Conservation (phyloP, 2,113 vertebrate genomes). For the Menura novaehollandiae region DNA sequence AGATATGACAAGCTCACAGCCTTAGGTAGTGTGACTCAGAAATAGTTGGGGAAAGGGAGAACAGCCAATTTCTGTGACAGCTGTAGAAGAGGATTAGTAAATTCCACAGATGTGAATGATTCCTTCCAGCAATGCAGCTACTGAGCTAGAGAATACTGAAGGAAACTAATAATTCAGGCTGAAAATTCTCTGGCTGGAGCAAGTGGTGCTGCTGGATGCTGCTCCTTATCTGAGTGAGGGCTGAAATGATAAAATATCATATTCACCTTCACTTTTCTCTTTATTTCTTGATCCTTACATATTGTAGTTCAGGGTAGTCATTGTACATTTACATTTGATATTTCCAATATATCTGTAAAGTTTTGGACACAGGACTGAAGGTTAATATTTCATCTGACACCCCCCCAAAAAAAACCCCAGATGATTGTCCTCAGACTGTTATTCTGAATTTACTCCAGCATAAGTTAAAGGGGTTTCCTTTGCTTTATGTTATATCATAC, state of each 20-base stretch:
- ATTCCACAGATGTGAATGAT: constrained; percentile 14
- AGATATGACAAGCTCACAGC: constrained; percentile 11
- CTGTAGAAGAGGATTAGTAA: constrained; percentile 13
- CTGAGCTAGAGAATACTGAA: background rate
- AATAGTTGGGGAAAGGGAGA: background rate
- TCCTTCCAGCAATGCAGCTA: background rate
- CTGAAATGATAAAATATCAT: background rate
- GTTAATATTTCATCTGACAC: background rate
- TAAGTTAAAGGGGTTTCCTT: background rate
- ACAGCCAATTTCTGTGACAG: constrained; percentile 9
- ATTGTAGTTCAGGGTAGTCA: background rate
- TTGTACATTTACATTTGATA: background rate
- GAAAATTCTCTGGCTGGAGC: background rate
- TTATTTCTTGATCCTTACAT: background rate
- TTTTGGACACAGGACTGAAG: background rate
- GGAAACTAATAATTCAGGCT: background rate
- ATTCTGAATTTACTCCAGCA: background rate
- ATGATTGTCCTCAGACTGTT: background rate
- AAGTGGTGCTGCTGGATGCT: background rate
- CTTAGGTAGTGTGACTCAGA: constrained; percentile 21
- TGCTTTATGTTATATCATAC: background rate
- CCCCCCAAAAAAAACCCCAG: background rate
- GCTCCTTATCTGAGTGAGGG: background rate
- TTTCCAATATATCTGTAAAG: background rate
- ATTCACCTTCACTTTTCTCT: background rate